Percentiles rank a stretch among this genome's conserved stretches.
phyloP scores from a whole-genome alignment of 2,888 invertebrate genomes.

The Hymenopus coronatus region DNA sequence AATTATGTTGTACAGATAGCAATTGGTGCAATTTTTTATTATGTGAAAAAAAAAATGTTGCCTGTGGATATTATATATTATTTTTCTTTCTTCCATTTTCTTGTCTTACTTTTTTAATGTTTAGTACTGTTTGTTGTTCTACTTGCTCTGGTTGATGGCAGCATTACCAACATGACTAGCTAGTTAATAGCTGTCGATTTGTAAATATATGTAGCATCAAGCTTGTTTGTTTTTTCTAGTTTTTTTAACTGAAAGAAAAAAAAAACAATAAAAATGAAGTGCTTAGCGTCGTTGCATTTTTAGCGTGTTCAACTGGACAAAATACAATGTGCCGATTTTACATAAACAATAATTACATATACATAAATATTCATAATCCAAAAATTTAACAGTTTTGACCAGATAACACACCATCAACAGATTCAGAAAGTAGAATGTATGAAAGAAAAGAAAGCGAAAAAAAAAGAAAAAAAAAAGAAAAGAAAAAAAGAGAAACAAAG shows the following conservation, averaged over 20 bases:
- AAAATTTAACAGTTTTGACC: neutral
- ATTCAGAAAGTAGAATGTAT: neutral
- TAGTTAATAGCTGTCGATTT: conserved; percentile 6
- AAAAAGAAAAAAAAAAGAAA: neutral
- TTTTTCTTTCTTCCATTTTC: neutral
- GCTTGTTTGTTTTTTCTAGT: conserved; percentile 12
- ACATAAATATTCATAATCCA: neutral
- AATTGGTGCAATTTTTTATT: conserved; percentile 16
- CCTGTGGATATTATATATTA: neutral
- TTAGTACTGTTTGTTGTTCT: conserved; percentile 5
- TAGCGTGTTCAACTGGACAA: conserved; percentile 21
- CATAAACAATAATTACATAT: conserved; percentile 11
- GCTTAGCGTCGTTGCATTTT: conserved; percentile 22
- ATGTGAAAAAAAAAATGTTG: conserved; percentile 11
- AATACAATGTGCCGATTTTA: conserved; percentile 18
- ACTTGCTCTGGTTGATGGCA: neutral
- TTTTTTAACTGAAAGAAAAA: conserved; percentile 15
- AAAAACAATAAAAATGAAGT: conserved; percentile 14
- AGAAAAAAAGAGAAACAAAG: conserved; percentile 10
- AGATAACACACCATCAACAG: neutral
- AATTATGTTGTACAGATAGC: conserved; percentile 10
- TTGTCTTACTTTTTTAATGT: conserved; percentile 1
- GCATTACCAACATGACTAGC: conserved; percentile 17
- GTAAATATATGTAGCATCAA: conserved; percentile 18
- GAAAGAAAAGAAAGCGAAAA: neutral